Percentiles rank a stretch among this genome's conserved stretches.
phyloP scores from a whole-genome alignment of 2,113 vertebrate species.

The Neodontobutis hainanensis region DNA sequence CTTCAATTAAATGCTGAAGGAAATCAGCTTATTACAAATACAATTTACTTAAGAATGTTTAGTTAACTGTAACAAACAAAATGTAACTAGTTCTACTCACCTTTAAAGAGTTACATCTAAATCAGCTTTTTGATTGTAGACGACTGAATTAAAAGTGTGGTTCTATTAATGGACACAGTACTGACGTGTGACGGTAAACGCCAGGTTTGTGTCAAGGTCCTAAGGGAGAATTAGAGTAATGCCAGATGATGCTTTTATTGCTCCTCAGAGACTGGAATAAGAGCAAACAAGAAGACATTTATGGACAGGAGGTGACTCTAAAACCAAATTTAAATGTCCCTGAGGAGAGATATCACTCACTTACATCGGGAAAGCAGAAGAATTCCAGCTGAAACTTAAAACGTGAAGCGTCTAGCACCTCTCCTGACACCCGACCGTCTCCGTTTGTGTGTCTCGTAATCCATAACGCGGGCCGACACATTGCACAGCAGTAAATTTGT shows the following conservation, averaged over 20 bases:
- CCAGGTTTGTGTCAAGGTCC: conserved; percentile 82
- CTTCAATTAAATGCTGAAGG: too few species aligned
- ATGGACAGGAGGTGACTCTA: conserved; percentile 36
- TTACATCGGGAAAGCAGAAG: conserved; percentile 37
- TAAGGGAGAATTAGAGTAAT: conserved; percentile 54
- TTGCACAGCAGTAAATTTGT: conserved; percentile 37
- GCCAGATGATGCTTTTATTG: conserved; percentile 31
- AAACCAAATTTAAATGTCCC: conserved; percentile 44
- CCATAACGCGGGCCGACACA: conserved; percentile 31
- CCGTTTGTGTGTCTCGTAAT: conserved; percentile 55
- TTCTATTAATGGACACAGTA: conserved; percentile 68
- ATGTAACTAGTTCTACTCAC: too few species aligned
- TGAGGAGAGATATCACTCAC: conserved; percentile 43
- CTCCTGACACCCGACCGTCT: conserved; percentile 52
- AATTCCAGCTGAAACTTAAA: conserved; percentile 55
- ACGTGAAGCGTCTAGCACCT: conserved; percentile 56
- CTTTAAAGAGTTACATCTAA: conserved; percentile 4
- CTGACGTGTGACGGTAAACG: conserved; percentile 86
- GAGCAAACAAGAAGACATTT: conserved; percentile 62
- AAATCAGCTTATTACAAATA: too few species aligned
- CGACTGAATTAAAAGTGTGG: conserved; percentile 73
- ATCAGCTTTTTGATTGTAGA: conserved; percentile 19
- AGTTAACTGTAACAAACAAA: too few species aligned
- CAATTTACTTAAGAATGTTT: too few species aligned
- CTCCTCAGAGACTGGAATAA: conserved; percentile 58